Conservation (phyloP, 2,888 invertebrate species). For the Sisyra nigra region DNA sequence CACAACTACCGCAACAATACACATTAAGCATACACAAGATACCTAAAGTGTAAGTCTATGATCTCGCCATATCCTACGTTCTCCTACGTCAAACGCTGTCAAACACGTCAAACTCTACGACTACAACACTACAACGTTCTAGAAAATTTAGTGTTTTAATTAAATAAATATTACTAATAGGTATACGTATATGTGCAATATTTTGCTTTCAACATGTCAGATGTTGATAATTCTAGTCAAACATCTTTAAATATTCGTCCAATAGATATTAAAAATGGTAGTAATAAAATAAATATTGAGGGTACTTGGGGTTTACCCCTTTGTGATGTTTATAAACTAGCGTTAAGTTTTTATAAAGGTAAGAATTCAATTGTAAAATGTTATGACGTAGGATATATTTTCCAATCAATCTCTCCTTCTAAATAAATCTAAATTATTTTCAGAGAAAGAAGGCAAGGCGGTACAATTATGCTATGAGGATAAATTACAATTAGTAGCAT, state of each 20-base stretch:
- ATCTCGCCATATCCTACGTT: too few relatives aligned
- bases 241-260: conserved; percentile 1
- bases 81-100: too few relatives aligned
- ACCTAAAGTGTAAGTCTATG: too few relatives aligned
- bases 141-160: too few relatives aligned
- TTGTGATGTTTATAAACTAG: conserved; percentile 75
- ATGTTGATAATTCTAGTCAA: conserved; percentile 7
- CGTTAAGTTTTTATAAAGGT: conserved; percentile 90
- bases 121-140: too few relatives aligned
- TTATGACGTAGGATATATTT: not conserved
- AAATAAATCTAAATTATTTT: conserved; percentile 13
- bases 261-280: not conserved
- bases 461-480: conserved; percentile 89
- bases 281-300: conserved; percentile 2
- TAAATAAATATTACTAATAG: too few relatives aligned
- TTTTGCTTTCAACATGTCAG: conserved; percentile 4
- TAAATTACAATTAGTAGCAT: conserved; percentile 78
- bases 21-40: too few relatives aligned
- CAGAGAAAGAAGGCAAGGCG: conserved; percentile 97
- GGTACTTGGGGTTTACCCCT: conserved; percentile 51
- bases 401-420: not conserved
- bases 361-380: conserved; percentile 15
- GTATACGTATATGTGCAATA: too few relatives aligned
- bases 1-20: too few relatives aligned
- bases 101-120: too few relatives aligned